phyloP scores from a whole-genome alignment of 2,113 vertebrate genomes.

The Nyctibius bracteatus region DNA sequence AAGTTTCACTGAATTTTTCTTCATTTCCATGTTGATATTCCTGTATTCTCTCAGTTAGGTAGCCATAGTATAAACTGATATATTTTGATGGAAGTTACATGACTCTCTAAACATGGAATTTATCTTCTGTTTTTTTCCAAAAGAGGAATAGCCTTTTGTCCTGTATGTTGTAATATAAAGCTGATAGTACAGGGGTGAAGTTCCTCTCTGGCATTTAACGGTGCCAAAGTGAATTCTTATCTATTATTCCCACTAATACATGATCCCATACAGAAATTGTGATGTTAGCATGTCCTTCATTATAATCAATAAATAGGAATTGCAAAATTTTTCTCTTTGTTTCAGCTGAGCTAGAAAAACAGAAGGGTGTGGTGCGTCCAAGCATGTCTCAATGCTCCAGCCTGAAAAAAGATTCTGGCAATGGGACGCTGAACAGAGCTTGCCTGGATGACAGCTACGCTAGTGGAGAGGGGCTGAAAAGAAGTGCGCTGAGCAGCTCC shows the following conservation, averaged over 20 bases:
- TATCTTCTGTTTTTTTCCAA: not conserved
- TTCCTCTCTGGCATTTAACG: not conserved
- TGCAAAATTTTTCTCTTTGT: not conserved
- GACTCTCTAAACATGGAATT: not conserved
- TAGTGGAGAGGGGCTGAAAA: conserved; percentile 89
- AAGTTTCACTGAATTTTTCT: not conserved
- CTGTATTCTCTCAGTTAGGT: not conserved
- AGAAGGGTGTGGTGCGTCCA: conserved; percentile 91
- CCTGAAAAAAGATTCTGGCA: conserved; percentile 89
- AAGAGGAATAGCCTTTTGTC: not conserved
- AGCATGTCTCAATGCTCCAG: conserved; percentile 90
- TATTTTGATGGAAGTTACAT: not conserved
- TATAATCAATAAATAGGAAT: not conserved
- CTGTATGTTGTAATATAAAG: not conserved
- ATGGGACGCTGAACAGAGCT: conserved; percentile 82
- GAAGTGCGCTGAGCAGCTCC: conserved; percentile 96
- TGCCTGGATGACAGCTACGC: conserved; percentile 96
- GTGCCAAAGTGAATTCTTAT: not conserved
- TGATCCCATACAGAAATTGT: not conserved
- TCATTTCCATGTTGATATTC: not conserved
- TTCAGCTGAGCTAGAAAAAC: conserved; percentile 94
- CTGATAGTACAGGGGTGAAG: not conserved
- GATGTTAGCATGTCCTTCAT: not conserved
- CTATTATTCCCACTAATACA: not conserved
- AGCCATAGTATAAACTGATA: not conserved